These are phyloP conservation scores for Anagrus nilaparvatae DNA, from an alignment of 1,140 invertebrate genomes.

Conservation along the genomic window DNA sequence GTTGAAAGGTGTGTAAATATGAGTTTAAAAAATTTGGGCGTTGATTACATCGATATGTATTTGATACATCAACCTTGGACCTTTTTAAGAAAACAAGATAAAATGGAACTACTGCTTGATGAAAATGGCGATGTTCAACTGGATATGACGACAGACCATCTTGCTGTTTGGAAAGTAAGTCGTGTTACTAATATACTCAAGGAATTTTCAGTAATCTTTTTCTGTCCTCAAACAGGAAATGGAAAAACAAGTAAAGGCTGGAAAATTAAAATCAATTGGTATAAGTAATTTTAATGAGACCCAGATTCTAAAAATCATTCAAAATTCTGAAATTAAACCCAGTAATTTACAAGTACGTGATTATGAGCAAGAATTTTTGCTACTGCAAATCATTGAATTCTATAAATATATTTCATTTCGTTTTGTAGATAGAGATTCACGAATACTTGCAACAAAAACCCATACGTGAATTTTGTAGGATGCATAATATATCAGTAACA, in stretches of 20 bases:
- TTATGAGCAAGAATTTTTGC: too few species aligned
- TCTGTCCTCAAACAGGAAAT: conserved; percentile 46
- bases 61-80: conserved; percentile 58
- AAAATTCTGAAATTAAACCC: conserved; percentile 54
- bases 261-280: conserved; percentile 58
- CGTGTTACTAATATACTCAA: too few species aligned
- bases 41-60: conserved; percentile 62
- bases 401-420: too few species aligned
- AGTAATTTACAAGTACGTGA: conserved; percentile 56
- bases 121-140: conserved; percentile 54
- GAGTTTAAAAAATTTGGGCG: conserved; percentile 47
- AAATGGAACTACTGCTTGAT: conserved; percentile 38
- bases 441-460: conserved; percentile 71
- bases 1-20: conserved; percentile 50
- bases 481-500: conserved; percentile 61
- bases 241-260: conserved; percentile 59
- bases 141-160: conserved; percentile 60
- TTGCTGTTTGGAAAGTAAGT: conserved; percentile 57
- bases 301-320: conserved; percentile 55
- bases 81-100: conserved; percentile 45
- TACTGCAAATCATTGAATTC: too few species aligned
- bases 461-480: conserved; percentile 62
- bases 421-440: conserved; percentile 65
- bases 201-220: conserved; percentile 24
- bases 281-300: conserved; percentile 69